These are phyloP conservation scores for Timema podura DNA, from an alignment of 2,888 invertebrate genomes.

Conservation along the genomic window DNA sequence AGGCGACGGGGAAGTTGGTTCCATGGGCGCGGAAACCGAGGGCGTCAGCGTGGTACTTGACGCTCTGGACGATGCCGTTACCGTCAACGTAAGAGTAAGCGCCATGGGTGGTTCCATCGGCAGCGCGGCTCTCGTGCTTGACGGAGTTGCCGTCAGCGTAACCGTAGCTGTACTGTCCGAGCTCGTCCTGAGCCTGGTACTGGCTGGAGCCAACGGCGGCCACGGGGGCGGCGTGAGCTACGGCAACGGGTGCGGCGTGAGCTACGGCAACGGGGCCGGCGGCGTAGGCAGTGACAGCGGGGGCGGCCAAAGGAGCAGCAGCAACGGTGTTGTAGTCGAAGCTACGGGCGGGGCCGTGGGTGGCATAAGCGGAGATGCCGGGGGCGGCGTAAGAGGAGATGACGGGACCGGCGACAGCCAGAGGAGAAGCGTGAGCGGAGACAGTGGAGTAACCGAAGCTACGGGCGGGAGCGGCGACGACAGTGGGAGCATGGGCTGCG, in stretches of 20 bases:
- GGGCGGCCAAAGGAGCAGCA: constrained; percentile 33
- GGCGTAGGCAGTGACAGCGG: constrained; percentile 34
- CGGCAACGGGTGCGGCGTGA: constrained; percentile 31
- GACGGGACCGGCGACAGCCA: constrained; percentile 20
- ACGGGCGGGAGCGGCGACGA: constrained; percentile 20
- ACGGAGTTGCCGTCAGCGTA: constrained; percentile 44
- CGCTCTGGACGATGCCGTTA: constrained; percentile 45
- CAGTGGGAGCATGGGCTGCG: constrained; percentile 9
- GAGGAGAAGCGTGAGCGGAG: constrained; percentile 32
- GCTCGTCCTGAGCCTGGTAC: constrained; percentile 57
- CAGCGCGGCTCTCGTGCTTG: constrained; percentile 43
- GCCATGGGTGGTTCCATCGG: constrained; percentile 45
- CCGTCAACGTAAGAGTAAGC: constrained; percentile 47
- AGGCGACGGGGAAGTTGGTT: constrained; percentile 46
- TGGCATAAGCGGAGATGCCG: constrained; percentile 35
- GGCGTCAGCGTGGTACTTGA: constrained; percentile 46
- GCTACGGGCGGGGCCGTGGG: constrained; percentile 30
- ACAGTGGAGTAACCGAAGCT: constrained; percentile 37
- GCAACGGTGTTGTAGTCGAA: constrained; percentile 38
- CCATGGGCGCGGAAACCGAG: constrained; percentile 47
- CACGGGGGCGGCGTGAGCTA: constrained; percentile 28
- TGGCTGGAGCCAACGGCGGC: constrained; percentile 39
- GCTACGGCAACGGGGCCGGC: constrained; percentile 31
- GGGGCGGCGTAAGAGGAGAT: constrained; percentile 29
- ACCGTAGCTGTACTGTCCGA: constrained; percentile 56